Percentiles rank a stretch among this genome's conserved stretches.
Conservation (phyloP, 30 jellyfish, hydroid and myxozoan species). For the Turritopsis dohrnii region DNA sequence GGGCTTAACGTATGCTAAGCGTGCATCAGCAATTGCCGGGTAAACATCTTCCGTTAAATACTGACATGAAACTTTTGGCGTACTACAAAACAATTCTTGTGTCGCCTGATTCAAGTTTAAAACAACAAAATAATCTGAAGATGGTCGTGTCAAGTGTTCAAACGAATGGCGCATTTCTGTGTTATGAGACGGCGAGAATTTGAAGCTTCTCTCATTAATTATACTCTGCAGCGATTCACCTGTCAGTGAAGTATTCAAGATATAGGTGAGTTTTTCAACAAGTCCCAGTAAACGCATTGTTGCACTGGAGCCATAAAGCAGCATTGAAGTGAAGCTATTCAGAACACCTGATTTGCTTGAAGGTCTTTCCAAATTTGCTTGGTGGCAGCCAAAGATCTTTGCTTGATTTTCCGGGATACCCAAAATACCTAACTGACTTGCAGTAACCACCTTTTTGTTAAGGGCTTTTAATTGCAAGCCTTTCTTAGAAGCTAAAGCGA, state of each 20-base stretch:
- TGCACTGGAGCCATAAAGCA: conserved; percentile 18
- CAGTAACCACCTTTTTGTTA: background rate
- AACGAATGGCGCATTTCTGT: background rate
- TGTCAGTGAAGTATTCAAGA: conserved; percentile 7
- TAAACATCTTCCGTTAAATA: background rate
- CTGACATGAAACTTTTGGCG: background rate
- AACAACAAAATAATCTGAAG: background rate
- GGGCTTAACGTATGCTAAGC: background rate
- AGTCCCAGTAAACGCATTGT: conserved; percentile 21
- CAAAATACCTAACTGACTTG: background rate
- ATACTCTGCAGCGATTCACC: conserved; percentile 17
- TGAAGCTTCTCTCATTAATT: background rate
- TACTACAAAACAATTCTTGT: background rate
- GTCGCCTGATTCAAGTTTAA: conserved; percentile 6
- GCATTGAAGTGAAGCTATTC: background rate
- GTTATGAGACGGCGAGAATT: background rate
- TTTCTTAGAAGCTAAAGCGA: background rate
- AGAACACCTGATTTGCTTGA: background rate
- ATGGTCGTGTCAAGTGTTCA: background rate
- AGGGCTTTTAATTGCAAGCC: conserved; percentile 4
- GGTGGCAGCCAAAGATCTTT: background rate
- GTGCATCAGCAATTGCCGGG: conserved; percentile 1
- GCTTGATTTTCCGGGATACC: background rate
- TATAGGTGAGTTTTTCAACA: background rate
- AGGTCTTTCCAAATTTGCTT: background rate